Base-by-base conservation (phyloP, 2,113 vertebrate species). In the Actenoides lindsayi region DNA sequence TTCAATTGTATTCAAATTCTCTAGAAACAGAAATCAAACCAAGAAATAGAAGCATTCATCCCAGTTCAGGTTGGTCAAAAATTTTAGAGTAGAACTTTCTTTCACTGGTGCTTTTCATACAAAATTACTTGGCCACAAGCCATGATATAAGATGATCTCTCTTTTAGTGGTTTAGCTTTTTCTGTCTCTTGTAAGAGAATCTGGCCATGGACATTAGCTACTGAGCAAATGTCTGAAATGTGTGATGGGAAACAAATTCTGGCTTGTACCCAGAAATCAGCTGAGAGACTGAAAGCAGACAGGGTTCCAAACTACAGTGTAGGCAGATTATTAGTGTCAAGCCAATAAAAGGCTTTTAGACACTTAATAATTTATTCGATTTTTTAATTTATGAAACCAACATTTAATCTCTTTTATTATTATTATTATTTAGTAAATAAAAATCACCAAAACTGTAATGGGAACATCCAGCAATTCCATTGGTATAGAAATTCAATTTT, bases 71-170 rank as follows among this genome's bases (percentile, higher is more conserved):
- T 2, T 28, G 10, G 37, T 48, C 10, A 74, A 70, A 73, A 53
- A 9, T 16, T 69, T 37, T 15, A 12, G 19, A 30, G 31, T n/a
- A 18, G 19, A 90, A 62, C 13, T 19, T 8, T 54, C 33, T 62
- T 81, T 87, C 23, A 42, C 14, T 51, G 23, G 5, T 53, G 9
- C 5, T 51, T 90, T 60, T 70, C 35, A 48, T 28, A 35, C 3
- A n/a, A 60, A 78, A 42, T 54, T 0, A 11, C 50, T 25, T 75
- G 13, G 60, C 13, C 18, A 39, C 11, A 12, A 1, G 1, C n/a
- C 11, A 3, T 10, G 8, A 23, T 28, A 19, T 65, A 62, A 4
- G 8, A 44, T 6, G 33, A 51, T 17, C 5, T 74, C 18, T 63
- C 14, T 46, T 68, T 59, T 59, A 35, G 65, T n/a, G 37, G 19